These are phyloP conservation scores for Cyanoderma ruficeps DNA, from an alignment of 2,113 vertebrate genomes.

Conservation along the genomic window DNA sequence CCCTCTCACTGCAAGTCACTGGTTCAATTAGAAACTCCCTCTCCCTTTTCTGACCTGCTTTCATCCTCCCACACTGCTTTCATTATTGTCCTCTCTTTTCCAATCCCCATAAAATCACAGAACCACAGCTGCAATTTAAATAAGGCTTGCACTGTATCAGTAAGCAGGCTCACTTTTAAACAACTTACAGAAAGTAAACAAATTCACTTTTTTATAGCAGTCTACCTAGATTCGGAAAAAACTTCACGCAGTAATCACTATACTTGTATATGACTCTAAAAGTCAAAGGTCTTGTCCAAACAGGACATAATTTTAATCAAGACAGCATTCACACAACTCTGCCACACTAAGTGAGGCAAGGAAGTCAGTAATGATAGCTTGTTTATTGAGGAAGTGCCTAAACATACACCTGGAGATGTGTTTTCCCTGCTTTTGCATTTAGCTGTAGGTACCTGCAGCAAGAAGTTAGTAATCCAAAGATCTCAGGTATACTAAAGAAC, in stretches of 20 bases:
- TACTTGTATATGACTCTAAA: not conserved
- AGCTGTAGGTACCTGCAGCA: not conserved
- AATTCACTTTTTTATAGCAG: not conserved
- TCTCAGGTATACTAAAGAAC: not conserved
- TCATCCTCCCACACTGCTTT: conserved; percentile 58
- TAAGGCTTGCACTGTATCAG: not conserved
- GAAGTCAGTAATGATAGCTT: not conserved
- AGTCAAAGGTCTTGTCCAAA: not conserved
- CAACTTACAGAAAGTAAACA: not conserved
- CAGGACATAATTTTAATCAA: not conserved
- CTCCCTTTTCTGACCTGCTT: conserved; percentile 42
- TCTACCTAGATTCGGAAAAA: not conserved
- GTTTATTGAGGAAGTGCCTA: not conserved
- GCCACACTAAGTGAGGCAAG: not conserved
- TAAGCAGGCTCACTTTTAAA: not conserved
- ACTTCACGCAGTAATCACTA: not conserved
- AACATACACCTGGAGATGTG: not conserved
- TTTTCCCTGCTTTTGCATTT: not conserved
- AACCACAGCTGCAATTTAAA: not conserved
- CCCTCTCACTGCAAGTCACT: conserved; percentile 59
- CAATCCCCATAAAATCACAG: conserved; percentile 14
- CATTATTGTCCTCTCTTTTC: conserved; percentile 31
- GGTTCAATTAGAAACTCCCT: conserved; percentile 58
- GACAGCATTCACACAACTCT: not conserved
- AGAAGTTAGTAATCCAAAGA: not conserved